Evolutionary conservation across 1,140 invertebrate genomes (phyloP).

Genomic region (Diploscapter pachys): DNA sequence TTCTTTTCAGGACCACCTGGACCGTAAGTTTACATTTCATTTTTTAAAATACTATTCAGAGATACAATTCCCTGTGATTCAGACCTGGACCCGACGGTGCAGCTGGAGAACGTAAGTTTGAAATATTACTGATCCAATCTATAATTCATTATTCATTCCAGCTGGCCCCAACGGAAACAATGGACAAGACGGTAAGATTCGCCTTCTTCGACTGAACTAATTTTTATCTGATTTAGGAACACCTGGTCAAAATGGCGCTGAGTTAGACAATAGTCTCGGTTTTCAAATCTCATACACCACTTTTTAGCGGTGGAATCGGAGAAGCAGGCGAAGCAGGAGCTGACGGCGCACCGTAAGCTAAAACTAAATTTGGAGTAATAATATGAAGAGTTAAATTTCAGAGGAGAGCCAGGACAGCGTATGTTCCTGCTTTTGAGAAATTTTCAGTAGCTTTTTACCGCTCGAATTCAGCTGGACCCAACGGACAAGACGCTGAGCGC

Average conservation of each 20-base stretch:
- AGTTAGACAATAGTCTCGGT: background rate
- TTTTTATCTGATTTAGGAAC: constrained; percentile 1
- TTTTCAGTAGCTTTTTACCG: too few relatives aligned
- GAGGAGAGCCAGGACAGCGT: too few relatives aligned
- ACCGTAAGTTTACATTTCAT: constrained; percentile 19
- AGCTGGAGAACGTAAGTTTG: constrained; percentile 17
- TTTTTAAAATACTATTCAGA: too few relatives aligned
- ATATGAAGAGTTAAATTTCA: too few relatives aligned
- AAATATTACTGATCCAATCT: background rate
- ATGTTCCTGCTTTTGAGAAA: too few relatives aligned
- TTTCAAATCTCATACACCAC: background rate
- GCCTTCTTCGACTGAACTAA: background rate
- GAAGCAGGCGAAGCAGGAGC: constrained; percentile 21
- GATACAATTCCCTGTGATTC: constrained; percentile 26
- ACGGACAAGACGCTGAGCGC: background rate
- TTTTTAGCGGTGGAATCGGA: background rate
- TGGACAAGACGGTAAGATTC: constrained; percentile 14
- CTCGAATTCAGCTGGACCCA: background rate
- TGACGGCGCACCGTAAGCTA: constrained; percentile 2
- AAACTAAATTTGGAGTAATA: too few relatives aligned
- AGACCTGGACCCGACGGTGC: constrained; percentile 26
- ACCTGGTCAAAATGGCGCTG: constrained; percentile 11
- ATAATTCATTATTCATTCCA: background rate
- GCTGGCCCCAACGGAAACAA: constrained; percentile 23
- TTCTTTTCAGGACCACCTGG: constrained; percentile 21